Base-by-base conservation (phyloP, 2,888 invertebrate genomes). In the Steinernema carpocapsae region DNA sequence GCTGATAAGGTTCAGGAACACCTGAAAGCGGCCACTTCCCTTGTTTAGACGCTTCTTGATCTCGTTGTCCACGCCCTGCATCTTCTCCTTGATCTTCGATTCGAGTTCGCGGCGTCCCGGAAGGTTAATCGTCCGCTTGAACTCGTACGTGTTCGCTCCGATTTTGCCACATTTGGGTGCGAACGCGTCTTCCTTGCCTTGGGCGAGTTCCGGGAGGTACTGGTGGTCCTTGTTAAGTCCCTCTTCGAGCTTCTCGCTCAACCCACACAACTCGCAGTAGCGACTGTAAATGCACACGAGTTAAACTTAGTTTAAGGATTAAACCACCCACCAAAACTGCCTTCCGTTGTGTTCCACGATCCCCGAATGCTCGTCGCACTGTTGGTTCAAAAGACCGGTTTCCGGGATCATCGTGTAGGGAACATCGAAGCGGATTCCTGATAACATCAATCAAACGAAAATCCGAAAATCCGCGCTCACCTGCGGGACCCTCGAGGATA, bases 371-470 rank as follows among this genome's bases (percentile, higher is more conserved):
- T 83, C 85, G 71, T 86, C 86, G 74, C 86, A 86, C 70, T 86
- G 83, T 71, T 86, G 85, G 72, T 80, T 83, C 7, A 86, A 74
- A 7, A 86, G 77, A 0, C 84, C 84, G 1, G 85, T 85, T 72
- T 86, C 86, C 17, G 86, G 86, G 24, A 86, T 78, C 76, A 86
- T 84, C 32, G 85, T 84, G 76, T 86, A 86, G 3, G 86, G 86
- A n/a, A 86, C 77, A 75, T 86, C 86, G 73, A 86, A 86, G 19
- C 85, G 83, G 59, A 86, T 84, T 26, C 85, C 84, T 84, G 46
- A 74, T 32, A 45, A 17, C 1, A 45, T 17, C 37, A 37, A 59
- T 74, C 43, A 72, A 0, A 74, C 45, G 43, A 46, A 26, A 29
- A 3, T 10, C 37, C 4, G 10, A 37, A 37, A 37, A 6, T 10